Percentiles rank a stretch among this genome's conserved stretches.
Evolutionary conservation across 2,888 invertebrate genomes (phyloP).

Genomic region (Lochmaea capreae): DNA sequence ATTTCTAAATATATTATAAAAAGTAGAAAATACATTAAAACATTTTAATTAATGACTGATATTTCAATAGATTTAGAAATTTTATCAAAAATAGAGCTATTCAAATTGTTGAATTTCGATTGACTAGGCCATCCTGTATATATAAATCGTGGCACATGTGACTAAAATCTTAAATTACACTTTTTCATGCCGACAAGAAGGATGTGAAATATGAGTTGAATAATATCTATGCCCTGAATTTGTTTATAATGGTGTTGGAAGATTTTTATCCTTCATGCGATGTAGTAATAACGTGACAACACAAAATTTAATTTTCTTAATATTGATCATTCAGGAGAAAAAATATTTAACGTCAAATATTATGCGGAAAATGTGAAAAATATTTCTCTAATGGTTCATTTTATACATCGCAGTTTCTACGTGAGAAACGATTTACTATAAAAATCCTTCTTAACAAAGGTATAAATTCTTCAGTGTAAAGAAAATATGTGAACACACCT

Average conservation of each 20-base stretch:
- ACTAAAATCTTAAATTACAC: no score
- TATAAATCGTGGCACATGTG: slow-evolving; percentile 12
- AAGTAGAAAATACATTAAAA: no score
- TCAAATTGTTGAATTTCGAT: neutral
- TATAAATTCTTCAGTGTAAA: neutral
- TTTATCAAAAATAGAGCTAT: no score
- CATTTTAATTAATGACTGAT: no score
- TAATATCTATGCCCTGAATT: slow-evolving; percentile 37
- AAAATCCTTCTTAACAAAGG: neutral
- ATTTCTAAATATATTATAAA: no score
- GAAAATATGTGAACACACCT: neutral
- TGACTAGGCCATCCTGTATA: neutral
- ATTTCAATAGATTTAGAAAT: no score
- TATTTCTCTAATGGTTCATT: neutral
- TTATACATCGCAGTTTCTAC: neutral
- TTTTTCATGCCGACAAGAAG: slow-evolving; percentile 23
- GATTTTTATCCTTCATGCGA: slow-evolving; percentile 14
- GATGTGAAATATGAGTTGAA: slow-evolving; percentile 39
- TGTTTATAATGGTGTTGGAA: slow-evolving; percentile 33
- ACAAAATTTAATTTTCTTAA: neutral
- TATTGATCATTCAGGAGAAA: neutral
- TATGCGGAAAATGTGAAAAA: neutral
- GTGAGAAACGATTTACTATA: neutral
- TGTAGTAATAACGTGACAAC: neutral
- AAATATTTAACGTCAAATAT: neutral